Evolutionary conservation across 2,888 invertebrate genomes (phyloP), one percentile per base, ranked within the genome.

Genomic region (Drosophila villosipedis): DNA sequence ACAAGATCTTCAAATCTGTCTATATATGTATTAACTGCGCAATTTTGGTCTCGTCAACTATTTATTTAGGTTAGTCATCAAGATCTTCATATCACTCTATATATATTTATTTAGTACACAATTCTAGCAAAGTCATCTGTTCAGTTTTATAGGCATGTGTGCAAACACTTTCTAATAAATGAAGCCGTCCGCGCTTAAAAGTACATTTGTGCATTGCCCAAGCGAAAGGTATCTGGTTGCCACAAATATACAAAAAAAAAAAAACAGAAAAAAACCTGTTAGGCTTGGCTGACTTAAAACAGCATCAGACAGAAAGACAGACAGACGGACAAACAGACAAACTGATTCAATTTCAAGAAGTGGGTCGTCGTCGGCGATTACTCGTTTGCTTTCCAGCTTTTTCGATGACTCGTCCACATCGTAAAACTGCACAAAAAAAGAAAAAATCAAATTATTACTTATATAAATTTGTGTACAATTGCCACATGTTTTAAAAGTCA

Each of bases 311-410:
- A 60, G 62, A 66, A 47, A 63, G 69, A 63, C 65, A 0, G 19
- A 63, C 54, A 63, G 63, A 54, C 68, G 6, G 37, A 57, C 31
- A 59, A 47, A 70, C 61, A 75, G 75, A 69, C 62, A 70, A 79
- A 70, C 65, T 79, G 66, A 74, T 64, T 70, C 60, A 70, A 64
- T 61, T 70, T 58, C 53, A 49, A 64, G 80, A 78, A 79, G 75
- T 79, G 35, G 80, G 75, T 75, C 78, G 75, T 43, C 77, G 76
- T 41, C 49, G 41, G 19, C 49, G 37, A 19, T 49, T 31, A 49
- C 73, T 78, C 58, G 52, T 60, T 72, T 60, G 58, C 16, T 39
- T 66, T 66, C 43, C 37, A 43, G 47, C 22, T 2, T 35, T 30
- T 33, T 68, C 41, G 49, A 52, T 49, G 43, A 67, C 53, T 33